Evolutionary conservation across 2,113 vertebrate genomes (phyloP).

Genomic region (Coturnix japonica): DNA sequence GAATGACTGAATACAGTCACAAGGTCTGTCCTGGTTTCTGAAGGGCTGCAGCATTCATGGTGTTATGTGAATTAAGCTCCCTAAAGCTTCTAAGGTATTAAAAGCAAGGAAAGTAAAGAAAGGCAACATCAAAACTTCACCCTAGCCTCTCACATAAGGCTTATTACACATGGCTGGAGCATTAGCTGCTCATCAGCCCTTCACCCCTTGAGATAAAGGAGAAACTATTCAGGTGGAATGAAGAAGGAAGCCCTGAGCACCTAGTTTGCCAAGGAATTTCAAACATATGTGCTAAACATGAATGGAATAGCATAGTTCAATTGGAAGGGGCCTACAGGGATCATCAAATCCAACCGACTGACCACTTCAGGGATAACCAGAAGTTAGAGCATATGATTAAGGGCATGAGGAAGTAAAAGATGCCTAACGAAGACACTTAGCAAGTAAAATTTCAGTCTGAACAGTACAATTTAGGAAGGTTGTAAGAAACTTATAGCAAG

Average conservation of each 20-base stretch:
- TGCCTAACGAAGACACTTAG: background rate
- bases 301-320: background rate
- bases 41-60: background rate
- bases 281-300: background rate
- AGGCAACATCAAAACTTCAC: background rate
- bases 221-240: background rate
- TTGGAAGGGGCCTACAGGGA: background rate
- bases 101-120: background rate
- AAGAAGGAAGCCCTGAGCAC: background rate
- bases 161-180: background rate
- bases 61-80: background rate
- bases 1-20: background rate
- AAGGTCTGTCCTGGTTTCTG: background rate
- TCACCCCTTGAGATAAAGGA: background rate
- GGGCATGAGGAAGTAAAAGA: background rate
- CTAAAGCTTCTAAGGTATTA: accelerated
- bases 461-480: background rate
- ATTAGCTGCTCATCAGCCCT: background rate
- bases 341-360: background rate
- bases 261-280: background rate
- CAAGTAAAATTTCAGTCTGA: constrained; percentile 11
- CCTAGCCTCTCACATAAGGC: background rate
- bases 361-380: background rate
- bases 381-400: background rate
- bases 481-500: background rate